Base-by-base conservation (phyloP, 2,797 vertebrate species). In the Crocodylus rhombifer region DNA sequence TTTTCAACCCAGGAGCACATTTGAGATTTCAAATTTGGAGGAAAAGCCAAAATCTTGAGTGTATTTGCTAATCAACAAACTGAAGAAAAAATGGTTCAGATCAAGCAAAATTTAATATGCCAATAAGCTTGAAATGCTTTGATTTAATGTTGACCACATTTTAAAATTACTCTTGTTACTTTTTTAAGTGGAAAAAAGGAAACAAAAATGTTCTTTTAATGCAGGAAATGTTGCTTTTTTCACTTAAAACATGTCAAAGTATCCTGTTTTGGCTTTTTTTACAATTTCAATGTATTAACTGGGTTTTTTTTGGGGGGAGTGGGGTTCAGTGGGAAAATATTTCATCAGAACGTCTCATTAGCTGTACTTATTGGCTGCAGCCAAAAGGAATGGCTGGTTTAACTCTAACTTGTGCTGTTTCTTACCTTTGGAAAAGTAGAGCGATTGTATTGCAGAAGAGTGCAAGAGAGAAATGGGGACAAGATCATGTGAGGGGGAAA, bases 231-330 rank as follows among this genome's bases (percentile, higher is more conserved):
- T 82, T 60, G 64, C 14, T 74, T 65, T 94, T 96, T 84, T 90
- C 10, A 88, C 85, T 65, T 85, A 65, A 85, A 74, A 51, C 33
- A 56, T 87, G 91, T 21, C 77, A 85, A 92, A 91, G 75, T 69
- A 60, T 51, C 3, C 9, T 51, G 42, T 51, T 51, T 51, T 51
- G 42, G 42, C 42, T 10, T 51, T 51, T n/a, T 88, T 85, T 63
- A 87, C 80, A 87, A 36, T 9, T 91, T 79, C 26, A 30, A 55
- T 28, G 88, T 77, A 85, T 77, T 42, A 77, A 80, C 65, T 87
- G 14, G 16, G 5, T 33, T 6, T 80, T 95, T 94, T 89, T 42
- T 3, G 42, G 9, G 42, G 42, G 42, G 42, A 51, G 10, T 9
- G 42, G 42, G 42, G 10, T 51, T 89, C 90, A 84, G 92, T 91